A percentile compares a stretch with the other conserved stretches of the same genome.
phyloP scores from a whole-genome alignment of 64 coral and sea anemone species.

The Acropora tenuis region DNA sequence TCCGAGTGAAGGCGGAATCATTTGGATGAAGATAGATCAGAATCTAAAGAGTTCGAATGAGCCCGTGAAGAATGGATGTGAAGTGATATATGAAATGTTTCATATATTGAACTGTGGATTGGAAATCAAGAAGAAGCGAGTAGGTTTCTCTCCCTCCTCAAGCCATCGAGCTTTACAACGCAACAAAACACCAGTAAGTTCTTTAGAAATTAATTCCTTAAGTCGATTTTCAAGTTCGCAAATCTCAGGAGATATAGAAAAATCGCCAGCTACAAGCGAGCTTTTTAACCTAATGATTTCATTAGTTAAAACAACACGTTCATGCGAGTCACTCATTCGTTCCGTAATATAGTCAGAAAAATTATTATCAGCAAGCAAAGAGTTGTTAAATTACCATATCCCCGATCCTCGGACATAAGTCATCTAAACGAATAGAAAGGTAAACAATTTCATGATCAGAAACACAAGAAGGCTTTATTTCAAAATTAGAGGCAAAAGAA shows the following conservation, averaged over 20 bases:
- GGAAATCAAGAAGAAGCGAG: neutral
- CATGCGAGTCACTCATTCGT: neutral
- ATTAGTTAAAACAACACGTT: neutral
- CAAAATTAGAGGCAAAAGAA: neutral
- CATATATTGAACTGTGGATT: no score
- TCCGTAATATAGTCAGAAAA: neutral
- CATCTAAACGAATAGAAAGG: neutral
- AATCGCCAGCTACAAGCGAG: neutral
- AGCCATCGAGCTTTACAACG: slow-evolving; percentile 26
- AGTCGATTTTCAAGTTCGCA: neutral
- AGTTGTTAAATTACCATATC: slow-evolving; percentile 17
- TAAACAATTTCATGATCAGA: slow-evolving; percentile 38
- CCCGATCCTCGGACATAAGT: neutral
- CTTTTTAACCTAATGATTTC: neutral
- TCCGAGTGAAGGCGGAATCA: no score
- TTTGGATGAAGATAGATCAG: no score
- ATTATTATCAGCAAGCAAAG: neutral
- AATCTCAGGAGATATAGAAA: neutral
- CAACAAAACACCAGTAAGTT: no score
- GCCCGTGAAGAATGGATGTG: no score
- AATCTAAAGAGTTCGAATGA: no score
- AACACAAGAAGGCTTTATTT: neutral
- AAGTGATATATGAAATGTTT: no score
- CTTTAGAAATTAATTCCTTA: neutral
- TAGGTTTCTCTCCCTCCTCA: neutral